phyloP scores from a whole-genome alignment of 2,797 vertebrate species.

The Tauraco hartlaubi region DNA sequence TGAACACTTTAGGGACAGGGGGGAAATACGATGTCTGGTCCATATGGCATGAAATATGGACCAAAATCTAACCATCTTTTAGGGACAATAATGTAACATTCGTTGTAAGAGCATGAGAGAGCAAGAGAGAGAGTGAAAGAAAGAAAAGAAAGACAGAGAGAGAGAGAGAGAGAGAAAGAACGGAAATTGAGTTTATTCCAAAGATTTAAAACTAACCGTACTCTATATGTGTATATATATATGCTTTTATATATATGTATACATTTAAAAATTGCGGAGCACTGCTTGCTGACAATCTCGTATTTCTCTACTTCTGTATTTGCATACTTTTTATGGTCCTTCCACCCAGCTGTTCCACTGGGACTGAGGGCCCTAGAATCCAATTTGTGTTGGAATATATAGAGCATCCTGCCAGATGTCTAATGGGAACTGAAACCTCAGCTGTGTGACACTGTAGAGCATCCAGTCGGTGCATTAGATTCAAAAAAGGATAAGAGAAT shows the following conservation, averaged over 20 bases:
- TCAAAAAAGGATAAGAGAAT: constrained; percentile 43
- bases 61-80: constrained; percentile 79
- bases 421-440: constrained; percentile 71
- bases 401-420: constrained; percentile 63
- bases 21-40: constrained; percentile 74
- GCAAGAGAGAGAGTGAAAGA: constrained; percentile 58
- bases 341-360: constrained; percentile 74
- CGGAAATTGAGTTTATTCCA: constrained; percentile 83
- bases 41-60: constrained; percentile 76
- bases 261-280: constrained; percentile 77
- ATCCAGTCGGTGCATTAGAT: constrained; percentile 76
- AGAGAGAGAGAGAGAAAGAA: neutral
- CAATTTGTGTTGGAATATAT: constrained; percentile 74
- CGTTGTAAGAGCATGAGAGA: constrained; percentile 47
- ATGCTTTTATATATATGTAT: constrained; percentile 77
- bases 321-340: constrained; percentile 80
- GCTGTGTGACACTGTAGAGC: constrained; percentile 74
- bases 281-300: constrained; percentile 87
- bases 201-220: constrained; percentile 85
- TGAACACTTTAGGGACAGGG: constrained; percentile 60
- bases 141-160: constrained; percentile 1
- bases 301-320: constrained; percentile 81
- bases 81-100: constrained; percentile 75
- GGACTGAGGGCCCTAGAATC: constrained; percentile 61
- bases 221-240: constrained; percentile 78